Evolutionary conservation across 2,888 invertebrate genomes (phyloP).

Genomic region (Drepanosiphum platanoidis): DNA sequence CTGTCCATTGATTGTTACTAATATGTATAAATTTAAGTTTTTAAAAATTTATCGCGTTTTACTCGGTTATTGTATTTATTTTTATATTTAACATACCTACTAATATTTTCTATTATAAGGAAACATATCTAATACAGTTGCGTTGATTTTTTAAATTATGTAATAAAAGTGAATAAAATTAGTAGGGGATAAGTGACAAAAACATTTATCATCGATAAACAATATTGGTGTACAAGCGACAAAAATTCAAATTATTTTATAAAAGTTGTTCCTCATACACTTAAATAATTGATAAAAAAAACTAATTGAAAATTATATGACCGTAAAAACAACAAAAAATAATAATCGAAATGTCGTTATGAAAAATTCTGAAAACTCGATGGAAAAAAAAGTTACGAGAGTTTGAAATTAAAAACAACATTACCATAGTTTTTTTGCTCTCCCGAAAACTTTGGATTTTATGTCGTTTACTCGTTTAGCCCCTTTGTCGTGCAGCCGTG

Average conservation of each 20-base stretch:
- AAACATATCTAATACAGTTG: neutral
- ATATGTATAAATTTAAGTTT: constrained; percentile 9
- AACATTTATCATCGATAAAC: constrained; percentile 11
- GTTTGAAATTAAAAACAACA: constrained; percentile 6
- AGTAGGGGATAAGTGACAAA: constrained; percentile 6
- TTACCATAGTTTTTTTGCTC: constrained; percentile 6
- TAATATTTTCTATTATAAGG: neutral
- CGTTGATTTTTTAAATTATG: neutral
- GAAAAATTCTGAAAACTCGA: constrained; percentile 9
- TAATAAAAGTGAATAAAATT: neutral
- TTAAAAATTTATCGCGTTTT: constrained; percentile 6
- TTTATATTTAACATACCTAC: constrained; percentile 5
- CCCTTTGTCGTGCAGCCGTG: constrained; percentile 1
- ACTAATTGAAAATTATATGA: neutral
- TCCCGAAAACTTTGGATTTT: neutral
- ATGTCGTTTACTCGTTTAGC: neutral
- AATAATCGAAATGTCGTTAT: neutral
- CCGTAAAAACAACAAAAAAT: constrained; percentile 1
- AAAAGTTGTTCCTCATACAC: neutral
- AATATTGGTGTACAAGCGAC: constrained; percentile 4
- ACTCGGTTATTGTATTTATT: neutral
- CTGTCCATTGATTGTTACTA: constrained; percentile 10
- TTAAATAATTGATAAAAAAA: constrained; percentile 12
- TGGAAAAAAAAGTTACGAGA: neutral
- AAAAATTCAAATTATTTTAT: constrained; percentile 14